These are phyloP conservation scores for Saiga tatarica DNA, from an alignment of 2,113 vertebrate species.

Conservation along the genomic window DNA sequence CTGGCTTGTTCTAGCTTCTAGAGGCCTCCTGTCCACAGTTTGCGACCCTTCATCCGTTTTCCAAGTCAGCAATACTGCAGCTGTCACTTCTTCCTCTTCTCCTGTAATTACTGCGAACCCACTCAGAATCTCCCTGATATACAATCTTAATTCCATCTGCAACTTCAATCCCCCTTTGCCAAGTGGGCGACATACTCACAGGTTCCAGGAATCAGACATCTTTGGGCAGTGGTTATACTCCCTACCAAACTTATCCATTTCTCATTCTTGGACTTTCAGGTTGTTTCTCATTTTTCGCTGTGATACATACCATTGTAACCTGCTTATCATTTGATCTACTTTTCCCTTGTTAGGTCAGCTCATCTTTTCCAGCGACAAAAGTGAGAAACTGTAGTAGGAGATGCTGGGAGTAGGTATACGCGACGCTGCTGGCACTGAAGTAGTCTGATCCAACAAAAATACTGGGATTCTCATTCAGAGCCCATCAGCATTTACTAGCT, in stretches of 20 bases:
- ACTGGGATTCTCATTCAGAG: background rate
- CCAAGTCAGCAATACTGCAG: background rate
- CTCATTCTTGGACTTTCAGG: background rate
- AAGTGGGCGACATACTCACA: background rate
- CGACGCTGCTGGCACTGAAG: background rate
- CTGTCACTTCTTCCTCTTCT: background rate
- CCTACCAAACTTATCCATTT: background rate
- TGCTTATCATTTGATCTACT: background rate
- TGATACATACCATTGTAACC: background rate
- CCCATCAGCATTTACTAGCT: background rate
- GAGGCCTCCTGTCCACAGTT: background rate
- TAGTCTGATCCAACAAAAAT: background rate
- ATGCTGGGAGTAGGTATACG: background rate
- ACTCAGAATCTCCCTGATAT: background rate
- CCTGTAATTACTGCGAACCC: background rate
- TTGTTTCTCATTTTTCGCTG: background rate
- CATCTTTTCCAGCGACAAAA: background rate
- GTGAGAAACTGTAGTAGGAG: background rate
- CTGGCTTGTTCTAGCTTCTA: background rate
- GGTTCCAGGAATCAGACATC: background rate
- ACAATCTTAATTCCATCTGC: background rate
- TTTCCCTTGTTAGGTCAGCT: background rate
- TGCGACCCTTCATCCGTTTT: background rate
- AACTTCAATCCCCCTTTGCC: background rate
- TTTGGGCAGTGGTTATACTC: background rate